Conservation (phyloP, 2,888 invertebrate genomes). For the Parelbella ahira region DNA sequence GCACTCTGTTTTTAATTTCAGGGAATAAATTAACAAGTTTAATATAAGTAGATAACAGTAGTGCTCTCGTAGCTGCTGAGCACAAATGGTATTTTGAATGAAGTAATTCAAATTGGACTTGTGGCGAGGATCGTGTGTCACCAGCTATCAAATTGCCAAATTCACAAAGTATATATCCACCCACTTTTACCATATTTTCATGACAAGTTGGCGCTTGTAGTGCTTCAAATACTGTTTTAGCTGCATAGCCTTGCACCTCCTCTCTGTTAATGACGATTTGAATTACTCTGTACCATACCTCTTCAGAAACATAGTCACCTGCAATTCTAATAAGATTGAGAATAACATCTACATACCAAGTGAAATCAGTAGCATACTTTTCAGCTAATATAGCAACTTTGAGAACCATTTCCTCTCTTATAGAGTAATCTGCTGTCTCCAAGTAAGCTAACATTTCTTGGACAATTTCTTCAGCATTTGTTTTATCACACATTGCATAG, state of each 20-base stretch:
- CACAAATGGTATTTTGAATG: conserved; percentile 99
- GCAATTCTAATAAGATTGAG: conserved; percentile 99
- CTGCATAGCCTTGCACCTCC: conserved; percentile 99
- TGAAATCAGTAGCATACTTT: conserved; percentile 99
- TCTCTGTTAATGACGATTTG: conserved; percentile 99
- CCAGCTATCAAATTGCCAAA: conserved; percentile 99
- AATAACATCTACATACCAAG: conserved; percentile 99
- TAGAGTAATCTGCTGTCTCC: conserved; percentile 99
- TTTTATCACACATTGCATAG: conserved; percentile 99
- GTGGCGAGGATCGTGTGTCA: conserved; percentile 97
- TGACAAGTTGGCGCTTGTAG: conserved; percentile 99
- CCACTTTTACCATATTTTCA: conserved; percentile 99
- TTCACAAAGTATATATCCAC: conserved; percentile 99
- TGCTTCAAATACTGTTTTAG: conserved; percentile 99
- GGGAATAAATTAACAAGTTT: conserved; percentile 99
- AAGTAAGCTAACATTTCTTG: conserved; percentile 99
- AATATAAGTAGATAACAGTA: conserved; percentile 98
- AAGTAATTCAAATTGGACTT: conserved; percentile 97
- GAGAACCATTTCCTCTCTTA: conserved; percentile 99
- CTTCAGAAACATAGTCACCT: conserved; percentile 99
- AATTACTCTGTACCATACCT: conserved; percentile 99
- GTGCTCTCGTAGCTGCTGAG: conserved; percentile 97
- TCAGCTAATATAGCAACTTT: conserved; percentile 99
- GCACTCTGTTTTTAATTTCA: conserved; percentile 97
- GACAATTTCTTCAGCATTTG: conserved; percentile 99